A percentile compares a stretch with the other conserved stretches of the same genome.
phyloP scores from a whole-genome alignment of 2,113 vertebrate genomes.

The Myotis lucifugus region DNA sequence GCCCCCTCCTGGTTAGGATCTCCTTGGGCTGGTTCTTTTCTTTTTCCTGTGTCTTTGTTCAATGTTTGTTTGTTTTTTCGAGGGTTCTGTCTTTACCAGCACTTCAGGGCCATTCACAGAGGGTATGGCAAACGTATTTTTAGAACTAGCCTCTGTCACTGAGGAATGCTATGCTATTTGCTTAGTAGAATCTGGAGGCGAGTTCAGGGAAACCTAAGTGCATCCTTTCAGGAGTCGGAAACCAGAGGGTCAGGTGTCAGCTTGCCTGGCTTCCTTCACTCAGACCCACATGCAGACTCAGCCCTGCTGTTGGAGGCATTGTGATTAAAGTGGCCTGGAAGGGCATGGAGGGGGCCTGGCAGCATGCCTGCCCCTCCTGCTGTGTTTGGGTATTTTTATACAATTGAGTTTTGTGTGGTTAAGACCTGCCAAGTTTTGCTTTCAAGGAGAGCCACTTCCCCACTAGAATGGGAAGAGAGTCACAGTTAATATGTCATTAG shows the following conservation, averaged over 20 bases:
- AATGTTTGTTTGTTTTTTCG: neutral
- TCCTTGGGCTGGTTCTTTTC: neutral
- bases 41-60: neutral
- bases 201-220: neutral
- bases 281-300: neutral
- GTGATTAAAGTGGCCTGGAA: neutral
- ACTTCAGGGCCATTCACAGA: neutral
- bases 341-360: neutral
- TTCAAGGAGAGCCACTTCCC: conserved; percentile 76
- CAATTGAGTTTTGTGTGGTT: conserved; percentile 66
- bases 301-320: neutral
- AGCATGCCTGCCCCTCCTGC: neutral
- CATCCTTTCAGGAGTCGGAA: too few species aligned
- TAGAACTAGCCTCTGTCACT: neutral
- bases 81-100: neutral
- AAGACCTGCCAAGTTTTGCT: conserved; percentile 71
- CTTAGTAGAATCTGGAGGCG: neutral
- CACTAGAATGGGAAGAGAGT: conserved; percentile 54
- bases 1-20: neutral
- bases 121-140: neutral
- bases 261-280: neutral
- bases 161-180: neutral
- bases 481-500: conserved; percentile 34
- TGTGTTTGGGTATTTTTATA: conserved; percentile 51
- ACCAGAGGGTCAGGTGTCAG: neutral